Base-by-base conservation (phyloP, 2,113 vertebrate genomes). In the Meriones unguiculatus region DNA sequence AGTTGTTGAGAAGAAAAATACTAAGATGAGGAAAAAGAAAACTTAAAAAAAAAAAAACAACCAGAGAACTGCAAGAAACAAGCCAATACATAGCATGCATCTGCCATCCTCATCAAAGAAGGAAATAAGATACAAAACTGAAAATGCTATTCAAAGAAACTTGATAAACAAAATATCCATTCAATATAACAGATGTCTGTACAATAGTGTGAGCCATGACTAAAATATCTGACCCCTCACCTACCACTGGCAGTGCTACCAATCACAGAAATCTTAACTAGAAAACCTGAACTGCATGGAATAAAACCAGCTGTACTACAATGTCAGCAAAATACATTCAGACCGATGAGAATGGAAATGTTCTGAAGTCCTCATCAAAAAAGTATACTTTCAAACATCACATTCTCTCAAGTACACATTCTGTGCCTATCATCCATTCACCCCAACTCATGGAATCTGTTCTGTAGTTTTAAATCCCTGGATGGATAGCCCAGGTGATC, bases 151-250 rank as follows among this genome's bases (percentile, higher is more conserved):
- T 96, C 95, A 96, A 87, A 95, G 97, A 97, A 94, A 97, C 97
- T 96, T 92, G 97, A 97, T 97, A 98, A 98, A 98, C 97, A 98
- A 98, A 98, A 97, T 97, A 98, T 97, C 97, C 94, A 97, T 98
- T 98, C 96, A 98, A 85, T 93, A 95, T 95, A 96, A 91, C 98
- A 98, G 97, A 97, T 98, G 98, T 97, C 97, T 98, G 82, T 96
- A 97, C 93, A 98, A 97, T 96, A 95, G 95, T 95, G 65, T 94
- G 90, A 46, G 64, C 95, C 90, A 91, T 90, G 97, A 97, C 96
- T 94, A 93, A 97, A 97, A 97, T 97, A 98, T 98, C 97, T 97
- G 97, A 97, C 96, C 97, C 97, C 93, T 97, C 97, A 97, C 97
- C 97, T 98, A 96, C 97, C 95, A 87, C 97, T 96, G 95, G 88